Evolutionary conservation across 2,113 vertebrate genomes (phyloP).

Genomic region (Xiphorhynchus elegans): DNA sequence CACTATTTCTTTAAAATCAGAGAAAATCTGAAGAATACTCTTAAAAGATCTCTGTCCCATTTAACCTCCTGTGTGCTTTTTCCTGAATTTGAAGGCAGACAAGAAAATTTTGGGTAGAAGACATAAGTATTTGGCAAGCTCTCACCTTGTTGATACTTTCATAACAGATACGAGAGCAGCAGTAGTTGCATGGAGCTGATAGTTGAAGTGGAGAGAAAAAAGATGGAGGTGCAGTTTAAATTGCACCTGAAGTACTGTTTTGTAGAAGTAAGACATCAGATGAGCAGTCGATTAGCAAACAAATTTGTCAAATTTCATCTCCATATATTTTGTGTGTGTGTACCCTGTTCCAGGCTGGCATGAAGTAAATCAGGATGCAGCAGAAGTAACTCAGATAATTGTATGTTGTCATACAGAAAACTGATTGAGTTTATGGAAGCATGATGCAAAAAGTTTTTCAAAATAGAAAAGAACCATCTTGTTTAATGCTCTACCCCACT

Average conservation of each 20-base stretch:
- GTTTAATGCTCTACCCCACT: not conserved
- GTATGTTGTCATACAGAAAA: not conserved
- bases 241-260: not conserved
- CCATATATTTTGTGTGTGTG: not conserved
- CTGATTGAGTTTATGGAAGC: not conserved
- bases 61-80: not conserved
- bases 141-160: fast-evolving
- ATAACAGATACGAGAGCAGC: not conserved
- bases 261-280: not conserved
- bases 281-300: not conserved
- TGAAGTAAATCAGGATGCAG: not conserved
- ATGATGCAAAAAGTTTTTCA: not conserved
- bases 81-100: not conserved
- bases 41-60: not conserved
- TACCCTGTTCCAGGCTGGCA: not conserved
- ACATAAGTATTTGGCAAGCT: not conserved
- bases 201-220: not conserved
- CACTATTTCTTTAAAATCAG: not conserved
- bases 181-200: not conserved
- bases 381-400: not conserved
- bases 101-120: not conserved
- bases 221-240: not conserved
- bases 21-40: not conserved
- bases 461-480: not conserved
- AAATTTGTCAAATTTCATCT: not conserved